Conservation (phyloP, 2,113 vertebrate genomes). For the Callithrix jacchus region DNA sequence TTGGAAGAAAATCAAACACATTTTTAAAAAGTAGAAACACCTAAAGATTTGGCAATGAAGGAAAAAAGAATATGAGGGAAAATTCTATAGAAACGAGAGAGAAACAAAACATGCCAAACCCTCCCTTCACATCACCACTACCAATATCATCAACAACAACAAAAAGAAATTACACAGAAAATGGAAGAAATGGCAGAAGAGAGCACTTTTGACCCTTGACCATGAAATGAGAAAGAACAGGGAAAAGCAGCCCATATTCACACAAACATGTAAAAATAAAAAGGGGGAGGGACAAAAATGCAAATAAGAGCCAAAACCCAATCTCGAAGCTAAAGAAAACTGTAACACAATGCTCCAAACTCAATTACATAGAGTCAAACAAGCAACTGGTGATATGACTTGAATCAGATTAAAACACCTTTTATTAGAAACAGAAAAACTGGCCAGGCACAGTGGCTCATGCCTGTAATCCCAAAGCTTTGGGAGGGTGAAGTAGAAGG, state of each 20-base stretch:
- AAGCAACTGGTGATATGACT: neutral
- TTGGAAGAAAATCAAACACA: neutral
- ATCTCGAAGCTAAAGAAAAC: neutral
- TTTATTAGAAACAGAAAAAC: neutral
- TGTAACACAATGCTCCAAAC: neutral
- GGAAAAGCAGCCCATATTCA: neutral
- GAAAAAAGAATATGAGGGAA: neutral
- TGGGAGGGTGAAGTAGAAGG: too few species aligned
- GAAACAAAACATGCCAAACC: neutral
- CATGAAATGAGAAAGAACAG: neutral
- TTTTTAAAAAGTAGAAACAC: neutral
- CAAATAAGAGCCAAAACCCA: neutral
- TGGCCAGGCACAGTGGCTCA: neutral
- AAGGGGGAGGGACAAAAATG: neutral
- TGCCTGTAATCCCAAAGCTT: too few species aligned
- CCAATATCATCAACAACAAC: neutral
- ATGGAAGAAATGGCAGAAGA: neutral
- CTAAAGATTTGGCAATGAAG: neutral
- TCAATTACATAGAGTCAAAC: neutral
- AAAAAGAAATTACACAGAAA: conserved; percentile 15
- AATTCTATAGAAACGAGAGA: neutral
- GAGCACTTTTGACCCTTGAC: neutral
- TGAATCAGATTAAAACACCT: neutral
- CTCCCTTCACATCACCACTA: neutral
- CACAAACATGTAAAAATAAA: neutral